These are phyloP conservation scores for Macheiramphus alcinus DNA, from an alignment of 2,113 vertebrate genomes.

Conservation along the genomic window DNA sequence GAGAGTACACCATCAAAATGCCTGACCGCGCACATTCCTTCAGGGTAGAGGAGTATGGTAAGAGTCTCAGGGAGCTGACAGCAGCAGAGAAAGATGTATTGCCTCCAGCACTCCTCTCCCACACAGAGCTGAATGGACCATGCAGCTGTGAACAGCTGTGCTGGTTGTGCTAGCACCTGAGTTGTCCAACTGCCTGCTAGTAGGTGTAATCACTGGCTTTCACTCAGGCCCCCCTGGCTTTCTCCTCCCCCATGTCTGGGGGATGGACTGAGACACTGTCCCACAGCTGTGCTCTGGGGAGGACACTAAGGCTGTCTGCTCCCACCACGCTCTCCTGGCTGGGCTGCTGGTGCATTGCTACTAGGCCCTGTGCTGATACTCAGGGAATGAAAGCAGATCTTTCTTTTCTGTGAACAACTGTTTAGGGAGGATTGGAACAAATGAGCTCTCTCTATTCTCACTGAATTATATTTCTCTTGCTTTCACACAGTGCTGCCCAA, in stretches of 20 bases:
- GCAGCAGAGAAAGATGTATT: neutral
- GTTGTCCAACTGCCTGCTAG: neutral
- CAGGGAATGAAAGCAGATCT: neutral
- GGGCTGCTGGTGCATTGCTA: neutral
- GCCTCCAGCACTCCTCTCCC: neutral
- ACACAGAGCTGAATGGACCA: neutral
- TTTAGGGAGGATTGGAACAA: neutral
- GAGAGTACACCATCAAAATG: conserved; percentile 34
- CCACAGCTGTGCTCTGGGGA: neutral
- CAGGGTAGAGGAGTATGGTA: conserved; percentile 58
- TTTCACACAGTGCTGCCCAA: conserved; percentile 43
- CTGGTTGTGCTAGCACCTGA: neutral
- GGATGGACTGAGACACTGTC: neutral
- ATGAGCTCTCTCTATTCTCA: neutral
- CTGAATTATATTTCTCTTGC: neutral
- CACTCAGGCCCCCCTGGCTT: neutral
- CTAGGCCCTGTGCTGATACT: neutral
- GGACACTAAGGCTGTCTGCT: neutral
- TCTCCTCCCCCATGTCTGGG: neutral
- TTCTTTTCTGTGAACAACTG: neutral
- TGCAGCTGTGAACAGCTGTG: neutral
- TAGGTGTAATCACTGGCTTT: neutral
- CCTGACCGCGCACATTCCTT: neutral
- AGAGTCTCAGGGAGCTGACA: neutral
- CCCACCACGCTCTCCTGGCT: neutral